phyloP scores from a whole-genome alignment of 1,140 invertebrate genomes.

The Pinna nobilis region DNA sequence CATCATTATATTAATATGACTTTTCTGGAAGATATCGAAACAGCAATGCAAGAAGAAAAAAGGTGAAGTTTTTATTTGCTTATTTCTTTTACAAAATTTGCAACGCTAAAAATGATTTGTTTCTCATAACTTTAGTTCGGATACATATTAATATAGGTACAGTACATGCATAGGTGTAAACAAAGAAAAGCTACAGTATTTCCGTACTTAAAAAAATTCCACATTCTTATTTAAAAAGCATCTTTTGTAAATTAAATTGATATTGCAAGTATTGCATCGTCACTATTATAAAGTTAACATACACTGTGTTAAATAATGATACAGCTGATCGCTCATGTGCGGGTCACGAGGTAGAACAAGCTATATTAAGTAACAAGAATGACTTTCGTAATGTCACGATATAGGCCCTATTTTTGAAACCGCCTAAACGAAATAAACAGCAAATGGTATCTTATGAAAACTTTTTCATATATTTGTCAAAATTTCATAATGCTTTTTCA shows the following conservation, averaged over 20 bases:
- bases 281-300: too few relatives aligned
- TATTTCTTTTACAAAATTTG: not conserved
- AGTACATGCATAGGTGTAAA: not conserved
- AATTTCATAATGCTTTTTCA: not conserved
- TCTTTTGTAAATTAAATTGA: not conserved
- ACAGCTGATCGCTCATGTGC: too few relatives aligned
- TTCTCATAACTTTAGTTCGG: not conserved
- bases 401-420: too few relatives aligned
- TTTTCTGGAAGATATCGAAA: slow-evolving; percentile 5
- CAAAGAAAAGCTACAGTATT: not conserved
- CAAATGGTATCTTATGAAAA: too few relatives aligned
- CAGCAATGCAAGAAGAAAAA: slow-evolving; percentile 15
- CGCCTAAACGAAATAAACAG: too few relatives aligned
- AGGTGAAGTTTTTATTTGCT: slow-evolving; percentile 2
- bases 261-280: too few relatives aligned
- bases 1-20: slow-evolving; percentile 19
- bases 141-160: not conserved
- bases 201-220: not conserved
- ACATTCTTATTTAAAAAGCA: not conserved
- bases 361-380: too few relatives aligned
- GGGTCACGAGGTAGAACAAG: too few relatives aligned
- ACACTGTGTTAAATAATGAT: too few relatives aligned
- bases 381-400: too few relatives aligned
- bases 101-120: not conserved
- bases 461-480: too few relatives aligned